Base-by-base conservation (phyloP, 1,140 invertebrate species). In the Magallana angulata region DNA sequence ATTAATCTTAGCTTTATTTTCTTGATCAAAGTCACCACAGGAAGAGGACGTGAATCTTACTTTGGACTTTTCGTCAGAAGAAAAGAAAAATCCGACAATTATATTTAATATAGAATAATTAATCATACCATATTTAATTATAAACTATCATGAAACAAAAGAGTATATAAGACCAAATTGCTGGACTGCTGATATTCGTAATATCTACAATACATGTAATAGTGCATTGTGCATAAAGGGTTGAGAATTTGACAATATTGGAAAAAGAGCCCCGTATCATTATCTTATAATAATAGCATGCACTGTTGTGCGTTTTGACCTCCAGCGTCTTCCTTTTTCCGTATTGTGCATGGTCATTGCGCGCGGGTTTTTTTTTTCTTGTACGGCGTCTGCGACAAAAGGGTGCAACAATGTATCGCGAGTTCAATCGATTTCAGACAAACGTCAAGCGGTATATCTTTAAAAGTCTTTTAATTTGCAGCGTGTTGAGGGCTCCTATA, bases 401-500 rank as follows among this genome's bases (percentile, higher is more conserved):
- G 24, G 18, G 68, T 30, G 24, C 9, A 76, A 76, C 24, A 71
- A 24, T 76, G 24, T 76, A 30, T 18, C 68, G 24, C 68, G 24
- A 76, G 68, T 76, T 76, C 68, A 36, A 76, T 76, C 68, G 68
- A 76, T 76, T 76, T 24, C 68, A 12, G 12, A 30, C 68, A 30
- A 36, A 30, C 68, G 68, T 36, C 68, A 76, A 82, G 81, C 57
- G 81, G 81, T 82, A 9, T n/a, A 48, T 82, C 18, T 57, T n/a
- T 16, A 57, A 57, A 82, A 57, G 48, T 82, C 81, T 57, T 82
- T 84, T 62, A 84, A 84, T 84, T 84, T 84, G 82, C 57, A 60
- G 59, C 30, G 82, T 62, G 82, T 62, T 84, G 58, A 62, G 82
- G 57, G n/a, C 24, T 58, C 82, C 57, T 48, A 84, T 36, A 84